Percentiles rank a stretch among this genome's conserved stretches.
phyloP scores from a whole-genome alignment of 2,113 vertebrate genomes.

The Eulemur macaco region DNA sequence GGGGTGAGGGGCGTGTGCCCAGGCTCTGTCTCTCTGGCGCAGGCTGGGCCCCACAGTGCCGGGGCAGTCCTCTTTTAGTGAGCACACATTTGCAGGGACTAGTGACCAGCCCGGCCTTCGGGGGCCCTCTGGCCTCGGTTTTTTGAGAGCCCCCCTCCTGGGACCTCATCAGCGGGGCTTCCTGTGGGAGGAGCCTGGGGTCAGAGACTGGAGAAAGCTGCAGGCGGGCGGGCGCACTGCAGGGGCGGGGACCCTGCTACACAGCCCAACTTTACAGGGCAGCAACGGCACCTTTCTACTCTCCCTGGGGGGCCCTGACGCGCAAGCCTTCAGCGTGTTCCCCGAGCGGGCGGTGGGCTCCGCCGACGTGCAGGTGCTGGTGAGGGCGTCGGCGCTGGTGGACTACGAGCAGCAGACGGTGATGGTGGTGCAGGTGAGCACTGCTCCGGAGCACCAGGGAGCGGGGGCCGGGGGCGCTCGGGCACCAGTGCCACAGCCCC shows the following conservation, averaged over 20 bases:
- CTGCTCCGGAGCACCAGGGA: accelerated
- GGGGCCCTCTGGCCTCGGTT: background rate
- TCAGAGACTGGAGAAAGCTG: background rate
- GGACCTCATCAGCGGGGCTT: background rate
- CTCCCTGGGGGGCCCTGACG: slow-evolving; percentile 81
- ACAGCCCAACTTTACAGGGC: slow-evolving; percentile 76
- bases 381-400: slow-evolving; percentile 82
- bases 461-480: accelerated
- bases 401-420: slow-evolving; percentile 87
- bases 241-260: background rate
- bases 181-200: background rate
- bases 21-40: background rate
- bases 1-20: background rate
- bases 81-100: background rate
- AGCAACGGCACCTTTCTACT: slow-evolving; percentile 85
- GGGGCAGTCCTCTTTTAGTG: background rate
- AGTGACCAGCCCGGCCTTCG: background rate
- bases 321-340: slow-evolving; percentile 86
- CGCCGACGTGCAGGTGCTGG: slow-evolving; percentile 85
- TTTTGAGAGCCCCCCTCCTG: background rate
- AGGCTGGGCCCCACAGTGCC: background rate
- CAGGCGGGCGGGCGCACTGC: background rate
- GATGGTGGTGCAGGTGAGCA: slow-evolving; percentile 89
- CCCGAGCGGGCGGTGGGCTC: slow-evolving; percentile 76
- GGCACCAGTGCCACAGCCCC: accelerated